A percentile compares a stretch with the other conserved stretches of the same genome.
phyloP scores from a whole-genome alignment of 1,140 invertebrate species.

The Scaptodrosophila lebanonensis region DNA sequence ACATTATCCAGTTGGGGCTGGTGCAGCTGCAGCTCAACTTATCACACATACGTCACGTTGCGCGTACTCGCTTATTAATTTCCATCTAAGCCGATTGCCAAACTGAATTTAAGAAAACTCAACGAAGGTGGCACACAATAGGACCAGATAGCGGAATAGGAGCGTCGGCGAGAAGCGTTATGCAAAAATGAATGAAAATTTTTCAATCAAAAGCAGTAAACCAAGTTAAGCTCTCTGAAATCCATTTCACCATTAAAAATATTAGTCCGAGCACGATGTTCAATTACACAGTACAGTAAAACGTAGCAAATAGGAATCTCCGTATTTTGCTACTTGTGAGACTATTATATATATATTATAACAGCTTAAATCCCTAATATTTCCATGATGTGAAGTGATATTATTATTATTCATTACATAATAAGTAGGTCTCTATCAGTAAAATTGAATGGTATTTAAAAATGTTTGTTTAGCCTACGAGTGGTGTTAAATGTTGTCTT shows the following conservation, averaged over 20 bases:
- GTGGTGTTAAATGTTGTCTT: too few relatives aligned
- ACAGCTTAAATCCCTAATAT: too few relatives aligned
- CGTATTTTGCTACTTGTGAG: too few relatives aligned
- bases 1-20: conserved; percentile 1
- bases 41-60: conserved; percentile 53
- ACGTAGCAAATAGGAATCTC: too few relatives aligned
- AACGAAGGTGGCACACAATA: background rate
- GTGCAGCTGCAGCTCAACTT: conserved; percentile 50
- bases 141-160: background rate
- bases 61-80: conserved; percentile 1
- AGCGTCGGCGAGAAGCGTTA: conserved; percentile 15
- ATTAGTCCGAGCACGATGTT: conserved; percentile 38
- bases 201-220: conserved; percentile 56
- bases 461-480: too few relatives aligned
- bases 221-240: conserved; percentile 56
- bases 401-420: too few relatives aligned
- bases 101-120: conserved; percentile 39
- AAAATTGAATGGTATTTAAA: too few relatives aligned
- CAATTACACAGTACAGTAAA: background rate
- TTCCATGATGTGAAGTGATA: too few relatives aligned
- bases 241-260: conserved; percentile 62
- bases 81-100: conserved; percentile 40
- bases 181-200: conserved; percentile 3
- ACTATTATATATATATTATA: too few relatives aligned
- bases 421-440: too few relatives aligned